Evolutionary conservation across 1,140 invertebrate species (phyloP), one percentile per base, ranked within the genome.

Genomic region (Thereuonema tuberculata): DNA sequence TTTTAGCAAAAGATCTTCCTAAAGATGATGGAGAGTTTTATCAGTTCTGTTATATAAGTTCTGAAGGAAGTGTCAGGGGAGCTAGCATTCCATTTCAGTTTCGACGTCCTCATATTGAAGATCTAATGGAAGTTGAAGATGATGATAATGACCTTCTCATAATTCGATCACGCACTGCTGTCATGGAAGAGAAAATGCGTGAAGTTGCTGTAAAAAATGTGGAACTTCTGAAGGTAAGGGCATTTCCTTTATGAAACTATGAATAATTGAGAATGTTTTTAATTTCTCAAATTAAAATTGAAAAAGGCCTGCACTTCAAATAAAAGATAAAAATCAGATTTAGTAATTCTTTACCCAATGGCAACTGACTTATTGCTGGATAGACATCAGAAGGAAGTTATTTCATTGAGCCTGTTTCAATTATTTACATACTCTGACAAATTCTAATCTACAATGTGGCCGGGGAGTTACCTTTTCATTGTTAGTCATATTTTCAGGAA

Each of bases 31-130:
- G 71, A 1, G 72, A 72, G 57, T 75, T 73, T 56, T 75, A 74
- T 60, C 74, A 75, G 67, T 75, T 75, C 62, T 72, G 70, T 59
- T 75, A 74, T 61, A 65, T 75, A 14, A 68, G 67, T 17, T 63
- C 66, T 27, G 59, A 62, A 46, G 68, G 68, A 12, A 67, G 71
- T 46, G 69, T 74, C 14, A 56, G 69, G n/a, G 74, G 74, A 27
- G 71, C 71, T 3, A 74, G 72, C 56, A 71, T 69, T 49, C 74
- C 74, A 48, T 75, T 75, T 65, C 71, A 73, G 59, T 74, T 75
- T 61, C 65, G 66, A 47, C 60, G 62, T 37, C 67, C 67, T 2
- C 55, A 66, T 53, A 62, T 67, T 20, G 69, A 71, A 58, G 73
- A 75, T 26, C 72, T 71, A 61, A 67, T 75, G 0, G 71, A 73